These are phyloP conservation scores for Phyllotreta cruciferae DNA, from an alignment of 2,888 invertebrate species.

Conservation along the genomic window DNA sequence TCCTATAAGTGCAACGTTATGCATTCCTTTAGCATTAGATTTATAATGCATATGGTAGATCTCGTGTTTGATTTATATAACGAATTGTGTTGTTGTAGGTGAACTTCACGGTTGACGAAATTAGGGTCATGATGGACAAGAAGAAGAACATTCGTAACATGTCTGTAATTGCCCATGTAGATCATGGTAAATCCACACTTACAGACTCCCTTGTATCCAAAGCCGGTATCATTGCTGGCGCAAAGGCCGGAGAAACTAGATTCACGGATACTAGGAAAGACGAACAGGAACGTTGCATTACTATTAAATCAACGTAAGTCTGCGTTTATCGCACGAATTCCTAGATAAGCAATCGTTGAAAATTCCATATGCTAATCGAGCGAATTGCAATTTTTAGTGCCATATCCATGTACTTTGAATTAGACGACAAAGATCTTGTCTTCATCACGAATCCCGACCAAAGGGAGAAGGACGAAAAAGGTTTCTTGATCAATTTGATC, in stretches of 20 bases:
- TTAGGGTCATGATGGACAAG: conserved; percentile 99
- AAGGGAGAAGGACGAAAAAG: conserved; percentile 87
- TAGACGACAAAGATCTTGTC: conserved; percentile 91
- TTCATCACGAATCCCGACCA: conserved; percentile 93
- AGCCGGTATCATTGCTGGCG: conserved; percentile 99
- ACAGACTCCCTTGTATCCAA: conserved; percentile 99
- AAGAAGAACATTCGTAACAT: conserved; percentile 99
- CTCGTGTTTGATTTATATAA: too few relatives aligned
- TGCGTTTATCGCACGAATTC: too few relatives aligned
- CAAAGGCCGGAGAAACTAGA: conserved; percentile 98
- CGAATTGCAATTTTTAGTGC: conserved; percentile 77
- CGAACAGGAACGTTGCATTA: conserved; percentile 99
- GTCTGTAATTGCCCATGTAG: conserved; percentile 99
- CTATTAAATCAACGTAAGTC: conserved; percentile 98
- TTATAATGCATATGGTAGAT: too few relatives aligned
- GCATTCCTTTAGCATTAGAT: background rate
- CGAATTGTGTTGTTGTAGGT: conserved; percentile 70
- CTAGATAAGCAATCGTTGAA: too few relatives aligned
- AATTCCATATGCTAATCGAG: background rate
- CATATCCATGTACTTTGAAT: conserved; percentile 99
- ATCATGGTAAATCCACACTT: conserved; percentile 99
- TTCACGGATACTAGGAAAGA: conserved; percentile 99
- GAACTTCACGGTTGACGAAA: conserved; percentile 99
- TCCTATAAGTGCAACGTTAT: conserved; percentile 1
- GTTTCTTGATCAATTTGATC: conserved; percentile 99